These are phyloP conservation scores for Marronus borbonicus DNA, from an alignment of 2,888 invertebrate species.

Conservation along the genomic window DNA sequence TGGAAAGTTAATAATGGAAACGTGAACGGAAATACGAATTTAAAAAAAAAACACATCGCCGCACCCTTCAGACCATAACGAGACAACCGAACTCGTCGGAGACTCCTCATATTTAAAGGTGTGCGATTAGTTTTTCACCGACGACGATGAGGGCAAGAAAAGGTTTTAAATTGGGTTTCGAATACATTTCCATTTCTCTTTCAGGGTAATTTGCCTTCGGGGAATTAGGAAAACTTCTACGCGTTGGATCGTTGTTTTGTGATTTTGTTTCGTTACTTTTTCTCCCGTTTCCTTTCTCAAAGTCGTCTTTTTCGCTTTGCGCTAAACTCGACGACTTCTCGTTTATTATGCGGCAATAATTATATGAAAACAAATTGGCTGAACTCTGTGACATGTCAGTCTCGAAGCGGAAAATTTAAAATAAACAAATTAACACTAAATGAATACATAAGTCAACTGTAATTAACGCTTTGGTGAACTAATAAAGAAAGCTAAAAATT, in stretches of 20 bases:
- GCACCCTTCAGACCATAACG: slow-evolving; percentile 23
- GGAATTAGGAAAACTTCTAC: slow-evolving; percentile 55
- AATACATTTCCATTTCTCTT: slow-evolving; percentile 63
- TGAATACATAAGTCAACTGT: background rate
- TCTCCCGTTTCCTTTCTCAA: slow-evolving; percentile 18
- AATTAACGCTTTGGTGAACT: background rate
- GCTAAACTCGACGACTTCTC: slow-evolving; percentile 19
- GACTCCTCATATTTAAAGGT: slow-evolving; percentile 68
- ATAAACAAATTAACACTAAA: slow-evolving; percentile 23
- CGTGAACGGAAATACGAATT: slow-evolving; percentile 71
- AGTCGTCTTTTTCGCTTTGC: slow-evolving; percentile 2
- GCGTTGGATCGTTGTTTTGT: slow-evolving; percentile 35
- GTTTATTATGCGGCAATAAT: slow-evolving; percentile 48
- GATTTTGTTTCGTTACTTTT: slow-evolving; percentile 28
- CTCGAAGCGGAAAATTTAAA: slow-evolving; percentile 39
- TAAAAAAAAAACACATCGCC: slow-evolving; percentile 38
- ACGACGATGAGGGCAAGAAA: slow-evolving; percentile 58
- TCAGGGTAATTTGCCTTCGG: slow-evolving; percentile 64
- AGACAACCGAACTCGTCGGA: slow-evolving; percentile 55
- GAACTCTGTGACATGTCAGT: slow-evolving; percentile 19
- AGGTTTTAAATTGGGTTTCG: slow-evolving; percentile 70
- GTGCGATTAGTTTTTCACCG: slow-evolving; percentile 68
- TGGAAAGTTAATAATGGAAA: slow-evolving; percentile 71
- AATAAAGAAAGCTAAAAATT: no score
- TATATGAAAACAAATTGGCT: slow-evolving; percentile 47